A percentile compares a stretch with the other conserved stretches of the same genome.
phyloP scores from a whole-genome alignment of 92 coral and sea anemone genomes.

The Diadumene lineata region DNA sequence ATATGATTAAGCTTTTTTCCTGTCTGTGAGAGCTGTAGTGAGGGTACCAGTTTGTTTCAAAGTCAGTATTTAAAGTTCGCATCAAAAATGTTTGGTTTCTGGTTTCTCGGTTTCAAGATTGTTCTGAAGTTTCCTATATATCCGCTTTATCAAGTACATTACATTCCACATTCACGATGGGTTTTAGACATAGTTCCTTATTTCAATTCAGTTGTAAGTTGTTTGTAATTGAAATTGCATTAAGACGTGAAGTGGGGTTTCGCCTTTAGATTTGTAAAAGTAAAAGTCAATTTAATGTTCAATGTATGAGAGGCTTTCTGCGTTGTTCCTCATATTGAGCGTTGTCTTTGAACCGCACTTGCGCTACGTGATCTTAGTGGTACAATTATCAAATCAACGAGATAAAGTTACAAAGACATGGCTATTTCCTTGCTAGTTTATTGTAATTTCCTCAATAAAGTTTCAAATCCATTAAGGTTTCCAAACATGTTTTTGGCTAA shows the following conservation, averaged over 20 bases:
- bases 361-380: not conserved
- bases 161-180: too few species aligned
- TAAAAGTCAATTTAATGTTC: conserved; percentile 1
- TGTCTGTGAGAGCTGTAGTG: not conserved
- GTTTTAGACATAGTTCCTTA: too few species aligned
- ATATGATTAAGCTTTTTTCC: conserved; percentile 4
- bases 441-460: conserved; percentile 1
- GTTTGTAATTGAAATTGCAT: conserved; percentile 3
- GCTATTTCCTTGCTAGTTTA: not conserved
- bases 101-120: not conserved
- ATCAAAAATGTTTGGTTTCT: not conserved
- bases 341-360: not conserved
- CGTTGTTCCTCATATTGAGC: not conserved
- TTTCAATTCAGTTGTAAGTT: not conserved
- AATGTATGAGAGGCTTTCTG: not conserved
- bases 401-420: not conserved
- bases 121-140: not conserved
- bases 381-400: not conserved
- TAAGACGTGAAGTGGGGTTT: not conserved
- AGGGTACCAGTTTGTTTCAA: not conserved
- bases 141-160: too few species aligned
- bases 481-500: not conserved
- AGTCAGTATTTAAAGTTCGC: not conserved
- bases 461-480: not conserved
- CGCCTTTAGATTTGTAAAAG: not conserved